Evolutionary conservation across 1,140 invertebrate species (phyloP), one percentile per base, ranked within the genome.

Genomic region (Papilio xuthus): DNA sequence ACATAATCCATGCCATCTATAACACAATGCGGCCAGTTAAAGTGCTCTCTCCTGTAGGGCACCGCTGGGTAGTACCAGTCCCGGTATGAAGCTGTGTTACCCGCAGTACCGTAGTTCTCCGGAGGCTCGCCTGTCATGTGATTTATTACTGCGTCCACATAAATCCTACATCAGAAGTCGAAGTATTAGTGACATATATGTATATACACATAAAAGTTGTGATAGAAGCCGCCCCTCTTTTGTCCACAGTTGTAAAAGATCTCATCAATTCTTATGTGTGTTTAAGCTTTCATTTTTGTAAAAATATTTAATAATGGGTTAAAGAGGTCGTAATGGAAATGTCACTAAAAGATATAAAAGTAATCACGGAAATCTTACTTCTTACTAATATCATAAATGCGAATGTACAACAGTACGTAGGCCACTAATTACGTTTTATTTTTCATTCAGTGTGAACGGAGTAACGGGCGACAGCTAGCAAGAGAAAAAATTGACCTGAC

Each of bases 121-220:
- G 85, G 82, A 79, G 94, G 83, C 77, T 95, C 90, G 13, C 95
- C 96, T 1, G 96, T 96, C 98, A 99, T 99, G 89, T 99, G 98
- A 86, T 99, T 99, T 23, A 98, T 93, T 0, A 99, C 95, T 0
- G 96, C 95, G 88, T 99, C 98, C 0, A 97, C 97, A 84, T 97
- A 98, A 79, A 99, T 97, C 83, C 97, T 97, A 77, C 81, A 18
- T 80, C 71, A 76, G 77, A 37, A 7, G 32, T 37, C 32, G 7
- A 37, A 37, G 32, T 37, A 3, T 37, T 6, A 72, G 37, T 53
- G 13, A 47, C n/a, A 7, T 7, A 50, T 15, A 53, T 53, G 15
- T 6, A 47, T 6, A 53, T 8, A 20, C 1, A 8, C 2, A n/a
- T n/a, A 7, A n/a, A 50, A 50, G 18, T 7, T 7, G 4, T 8